Conservation (phyloP, 2,113 vertebrate species). For the Setophaga petechia region DNA sequence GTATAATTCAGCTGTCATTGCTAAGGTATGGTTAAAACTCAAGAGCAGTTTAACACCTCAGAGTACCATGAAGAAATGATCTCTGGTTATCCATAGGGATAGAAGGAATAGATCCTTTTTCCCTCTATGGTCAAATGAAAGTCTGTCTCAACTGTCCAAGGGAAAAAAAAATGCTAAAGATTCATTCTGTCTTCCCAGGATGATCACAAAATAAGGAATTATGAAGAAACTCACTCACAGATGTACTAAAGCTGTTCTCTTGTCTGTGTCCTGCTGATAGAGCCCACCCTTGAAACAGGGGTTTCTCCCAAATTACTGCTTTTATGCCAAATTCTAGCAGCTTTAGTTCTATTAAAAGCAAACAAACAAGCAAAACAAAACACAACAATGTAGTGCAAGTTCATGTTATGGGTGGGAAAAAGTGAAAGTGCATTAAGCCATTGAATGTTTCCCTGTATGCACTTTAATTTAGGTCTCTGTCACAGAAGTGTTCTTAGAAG, state of each 20-base stretch:
- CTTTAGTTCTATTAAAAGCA: not conserved
- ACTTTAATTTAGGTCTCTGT: not conserved
- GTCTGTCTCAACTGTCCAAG: not conserved
- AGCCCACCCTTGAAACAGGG: not conserved
- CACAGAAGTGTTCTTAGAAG: not conserved
- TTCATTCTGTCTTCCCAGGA: not conserved
- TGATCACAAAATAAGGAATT: not conserved
- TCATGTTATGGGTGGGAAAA: not conserved
- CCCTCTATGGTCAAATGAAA: not conserved
- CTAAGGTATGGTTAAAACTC: not conserved
- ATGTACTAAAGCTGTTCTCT: not conserved
- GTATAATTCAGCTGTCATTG: not conserved
- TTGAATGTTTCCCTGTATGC: not conserved
- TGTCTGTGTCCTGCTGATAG: not conserved
- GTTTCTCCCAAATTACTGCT: not conserved
- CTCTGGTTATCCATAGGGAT: not conserved
- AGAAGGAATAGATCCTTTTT: not conserved
- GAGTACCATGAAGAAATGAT: not conserved
- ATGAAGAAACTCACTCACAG: not conserved
- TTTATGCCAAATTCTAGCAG: not conserved
- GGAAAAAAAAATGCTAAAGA: not conserved
- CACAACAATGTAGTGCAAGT: not conserved
- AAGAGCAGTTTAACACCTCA: not conserved
- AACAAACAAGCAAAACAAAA: not conserved
- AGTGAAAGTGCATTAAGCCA: not conserved